A percentile compares a stretch with the other conserved stretches of the same genome.
Conservation (phyloP, 2,888 invertebrate species). For the Scaptomyza flava region DNA sequence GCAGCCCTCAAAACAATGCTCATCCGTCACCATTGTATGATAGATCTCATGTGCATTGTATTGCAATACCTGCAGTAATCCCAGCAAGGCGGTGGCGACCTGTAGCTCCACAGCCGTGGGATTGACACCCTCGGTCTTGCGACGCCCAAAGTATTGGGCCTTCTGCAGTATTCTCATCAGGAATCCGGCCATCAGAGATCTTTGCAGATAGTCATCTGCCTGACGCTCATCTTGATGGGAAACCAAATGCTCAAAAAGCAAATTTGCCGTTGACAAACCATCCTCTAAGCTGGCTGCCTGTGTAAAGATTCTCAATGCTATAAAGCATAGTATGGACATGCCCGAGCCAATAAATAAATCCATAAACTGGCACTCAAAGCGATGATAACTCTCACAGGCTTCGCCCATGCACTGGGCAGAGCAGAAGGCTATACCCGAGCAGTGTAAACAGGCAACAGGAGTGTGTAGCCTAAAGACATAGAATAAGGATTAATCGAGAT, state of each 20-base stretch:
- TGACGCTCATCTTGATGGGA: constrained; percentile 87
- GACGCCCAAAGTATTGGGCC: constrained; percentile 87
- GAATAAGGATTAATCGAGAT: background rate
- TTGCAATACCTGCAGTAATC: constrained; percentile 90
- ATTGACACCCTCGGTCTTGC: constrained; percentile 84
- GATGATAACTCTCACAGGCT: constrained; percentile 89
- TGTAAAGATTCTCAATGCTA: constrained; percentile 91
- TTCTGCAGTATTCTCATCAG: constrained; percentile 89
- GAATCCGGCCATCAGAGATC: constrained; percentile 91
- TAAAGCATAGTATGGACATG: constrained; percentile 91
- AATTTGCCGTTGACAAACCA: constrained; percentile 82
- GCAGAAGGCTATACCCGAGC: constrained; percentile 92
- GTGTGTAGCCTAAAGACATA: constrained; percentile 85
- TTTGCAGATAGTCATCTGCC: constrained; percentile 89
- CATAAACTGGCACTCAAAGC: constrained; percentile 90
- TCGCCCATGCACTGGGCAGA: constrained; percentile 87
- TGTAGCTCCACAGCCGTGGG: constrained; percentile 86
- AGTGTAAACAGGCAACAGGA: constrained; percentile 89
- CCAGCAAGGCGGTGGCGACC: constrained; percentile 88
- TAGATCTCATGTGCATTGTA: constrained; percentile 95
- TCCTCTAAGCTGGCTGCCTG: constrained; percentile 85
- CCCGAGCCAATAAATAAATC: constrained; percentile 92
- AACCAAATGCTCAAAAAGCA: constrained; percentile 88
- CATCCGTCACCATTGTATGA: constrained; percentile 87
- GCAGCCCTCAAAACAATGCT: constrained; percentile 84